Percentiles rank a stretch among this genome's conserved stretches.
These are phyloP conservation scores for Phenganax subtilis DNA, from an alignment of 92 coral and sea anemone species.

Conservation along the genomic window DNA sequence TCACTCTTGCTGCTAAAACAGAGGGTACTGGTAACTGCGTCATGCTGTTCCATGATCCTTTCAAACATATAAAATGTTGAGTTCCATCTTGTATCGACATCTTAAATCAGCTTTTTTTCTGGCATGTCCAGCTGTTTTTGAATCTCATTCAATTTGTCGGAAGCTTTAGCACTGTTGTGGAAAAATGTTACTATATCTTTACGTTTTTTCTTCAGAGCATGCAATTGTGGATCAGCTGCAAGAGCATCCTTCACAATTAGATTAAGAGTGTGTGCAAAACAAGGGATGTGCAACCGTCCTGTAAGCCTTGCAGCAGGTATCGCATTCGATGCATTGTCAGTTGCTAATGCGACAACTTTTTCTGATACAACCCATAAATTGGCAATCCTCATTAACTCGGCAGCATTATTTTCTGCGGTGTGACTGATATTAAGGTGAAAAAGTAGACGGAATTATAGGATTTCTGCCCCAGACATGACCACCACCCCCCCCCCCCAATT, in stretches of 20 bases:
- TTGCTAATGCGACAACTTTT: no score
- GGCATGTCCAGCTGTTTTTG: background rate
- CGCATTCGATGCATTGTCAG: no score
- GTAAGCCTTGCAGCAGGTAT: no score
- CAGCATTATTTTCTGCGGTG: no score
- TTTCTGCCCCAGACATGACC: no score
- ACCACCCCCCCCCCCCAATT: no score
- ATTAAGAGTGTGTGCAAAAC: conserved; percentile 20
- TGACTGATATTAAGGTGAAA: no score
- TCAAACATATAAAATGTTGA: conserved; percentile 12
- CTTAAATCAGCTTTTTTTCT: background rate
- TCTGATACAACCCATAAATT: no score
- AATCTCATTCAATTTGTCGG: conserved; percentile 18
- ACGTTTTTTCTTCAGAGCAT: conserved; percentile 32
- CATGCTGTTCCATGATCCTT: conserved; percentile 35
- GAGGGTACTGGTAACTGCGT: conserved; percentile 44
- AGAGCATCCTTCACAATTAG: conserved; percentile 34
- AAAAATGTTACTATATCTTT: conserved; percentile 16
- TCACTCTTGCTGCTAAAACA: conserved; percentile 19
- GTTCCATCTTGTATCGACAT: conserved; percentile 8
- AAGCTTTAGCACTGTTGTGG: conserved; percentile 42
- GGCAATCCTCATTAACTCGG: no score
- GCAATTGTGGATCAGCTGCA: no score
- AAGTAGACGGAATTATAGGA: no score
- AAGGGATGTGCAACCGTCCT: no score